phyloP scores from a whole-genome alignment of 2,797 vertebrate genomes.

The Liasis olivaceus region DNA sequence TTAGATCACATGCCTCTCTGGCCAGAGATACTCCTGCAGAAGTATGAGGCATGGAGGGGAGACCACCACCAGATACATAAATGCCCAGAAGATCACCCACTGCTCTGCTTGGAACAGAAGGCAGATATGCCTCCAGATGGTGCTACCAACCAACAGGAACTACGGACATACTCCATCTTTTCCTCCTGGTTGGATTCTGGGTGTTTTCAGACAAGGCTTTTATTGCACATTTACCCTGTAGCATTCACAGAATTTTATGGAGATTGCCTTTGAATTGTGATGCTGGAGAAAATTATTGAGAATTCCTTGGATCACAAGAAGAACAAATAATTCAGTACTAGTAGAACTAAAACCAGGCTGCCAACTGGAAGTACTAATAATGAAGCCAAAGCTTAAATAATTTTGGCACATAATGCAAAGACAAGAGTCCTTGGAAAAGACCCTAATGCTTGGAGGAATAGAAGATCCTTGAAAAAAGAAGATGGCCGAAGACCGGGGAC shows the following conservation, averaged over 20 bases:
- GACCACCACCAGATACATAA: background rate
- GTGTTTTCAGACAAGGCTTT: background rate
- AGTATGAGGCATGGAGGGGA: background rate
- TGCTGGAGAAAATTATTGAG: background rate
- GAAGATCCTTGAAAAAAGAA: background rate
- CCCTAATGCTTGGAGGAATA: background rate
- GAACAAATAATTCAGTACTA: background rate
- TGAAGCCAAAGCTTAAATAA: background rate
- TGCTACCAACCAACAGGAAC: background rate
- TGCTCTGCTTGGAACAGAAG: background rate
- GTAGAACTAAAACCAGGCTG: background rate
- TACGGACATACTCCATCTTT: background rate
- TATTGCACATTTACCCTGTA: background rate
- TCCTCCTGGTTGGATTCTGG: background rate
- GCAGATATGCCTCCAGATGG: background rate
- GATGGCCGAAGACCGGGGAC: background rate
- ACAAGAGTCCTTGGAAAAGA: background rate
- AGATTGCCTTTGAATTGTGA: background rate
- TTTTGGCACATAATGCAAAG: background rate
- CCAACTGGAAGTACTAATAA: background rate
- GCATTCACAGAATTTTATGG: background rate
- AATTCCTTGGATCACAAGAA: background rate
- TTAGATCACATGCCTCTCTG: background rate
- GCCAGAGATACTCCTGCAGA: background rate
- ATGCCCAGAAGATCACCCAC: background rate